Evolutionary conservation across 2,797 vertebrate genomes (phyloP).

Genomic region (Onychomys arenicola): DNA sequence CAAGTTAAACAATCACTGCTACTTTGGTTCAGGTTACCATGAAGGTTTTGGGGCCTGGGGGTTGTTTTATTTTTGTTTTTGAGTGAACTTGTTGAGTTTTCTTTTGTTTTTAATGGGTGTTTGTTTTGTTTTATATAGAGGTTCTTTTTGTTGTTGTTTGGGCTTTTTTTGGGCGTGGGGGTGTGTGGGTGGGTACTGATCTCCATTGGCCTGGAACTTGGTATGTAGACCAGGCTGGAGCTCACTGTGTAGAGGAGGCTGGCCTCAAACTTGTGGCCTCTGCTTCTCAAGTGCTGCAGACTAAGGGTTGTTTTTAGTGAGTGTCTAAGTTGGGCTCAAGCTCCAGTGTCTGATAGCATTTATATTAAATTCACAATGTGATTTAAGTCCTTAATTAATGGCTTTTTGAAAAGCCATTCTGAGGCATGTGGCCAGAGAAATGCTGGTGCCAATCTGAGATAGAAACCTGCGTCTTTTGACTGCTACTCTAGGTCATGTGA

Average conservation of each 20-base stretch:
- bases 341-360: neutral
- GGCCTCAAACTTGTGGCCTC: neutral
- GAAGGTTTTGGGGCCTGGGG: neutral
- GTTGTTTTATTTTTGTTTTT: neutral
- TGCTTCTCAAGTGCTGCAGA: neutral
- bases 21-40: neutral
- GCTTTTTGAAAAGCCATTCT: constrained; percentile 10
- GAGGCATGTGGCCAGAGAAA: neutral
- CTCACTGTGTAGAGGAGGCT: neutral
- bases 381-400: neutral
- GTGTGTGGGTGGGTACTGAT: no score
- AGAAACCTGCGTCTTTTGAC: neutral
- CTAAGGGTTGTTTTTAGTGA: neutral
- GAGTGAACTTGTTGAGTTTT: neutral
- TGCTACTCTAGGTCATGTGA: neutral
- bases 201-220: neutral
- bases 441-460: neutral
- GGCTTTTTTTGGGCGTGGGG: no score
- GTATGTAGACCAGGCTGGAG: neutral
- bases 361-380: constrained; percentile 12
- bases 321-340: neutral
- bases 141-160: neutral
- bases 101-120: neutral
- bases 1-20: neutral
- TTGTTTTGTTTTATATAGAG: neutral